Percentiles rank a stretch among this genome's conserved stretches.
phyloP scores from a whole-genome alignment of 2,888 invertebrate species.

The Horisme vitalbata region DNA sequence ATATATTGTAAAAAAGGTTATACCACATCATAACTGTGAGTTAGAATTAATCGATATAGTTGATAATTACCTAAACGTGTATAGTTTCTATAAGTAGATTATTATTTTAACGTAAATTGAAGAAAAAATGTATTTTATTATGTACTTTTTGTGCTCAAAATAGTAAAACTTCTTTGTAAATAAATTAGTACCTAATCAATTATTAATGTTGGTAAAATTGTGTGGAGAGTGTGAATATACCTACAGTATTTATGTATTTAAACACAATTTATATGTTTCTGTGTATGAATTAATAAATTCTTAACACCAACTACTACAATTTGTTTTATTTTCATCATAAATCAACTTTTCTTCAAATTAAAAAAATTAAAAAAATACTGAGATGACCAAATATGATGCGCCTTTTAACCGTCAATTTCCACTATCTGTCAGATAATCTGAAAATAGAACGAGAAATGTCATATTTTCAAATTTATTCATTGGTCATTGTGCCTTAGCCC shows the following conservation, averaged over 20 bases:
- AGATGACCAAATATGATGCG: no score
- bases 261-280: no score
- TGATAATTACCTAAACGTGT: conserved; percentile 10
- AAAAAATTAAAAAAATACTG: no score
- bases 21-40: conserved; percentile 70
- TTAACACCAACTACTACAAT: conserved; percentile 20
- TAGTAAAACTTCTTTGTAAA: conserved; percentile 17
- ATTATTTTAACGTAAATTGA: not conserved
- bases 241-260: not conserved
- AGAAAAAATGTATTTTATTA: not conserved
- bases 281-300: conserved; percentile 27
- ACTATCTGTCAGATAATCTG: no score
- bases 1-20: conserved; percentile 19
- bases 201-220: not conserved
- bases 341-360: no score
- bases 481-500: no score
- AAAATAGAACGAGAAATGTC: no score
- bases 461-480: no score
- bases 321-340: conserved; percentile 9
- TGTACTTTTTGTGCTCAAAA: conserved; percentile 12
- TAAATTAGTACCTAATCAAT: conserved; percentile 4
- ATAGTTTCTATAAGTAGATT: conserved; percentile 12
- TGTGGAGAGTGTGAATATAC: not conserved
- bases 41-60: conserved; percentile 42
- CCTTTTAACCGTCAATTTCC: no score